These are phyloP conservation scores for Microtus pennsylvanicus DNA, from an alignment of 2,113 vertebrate species.

Conservation along the genomic window DNA sequence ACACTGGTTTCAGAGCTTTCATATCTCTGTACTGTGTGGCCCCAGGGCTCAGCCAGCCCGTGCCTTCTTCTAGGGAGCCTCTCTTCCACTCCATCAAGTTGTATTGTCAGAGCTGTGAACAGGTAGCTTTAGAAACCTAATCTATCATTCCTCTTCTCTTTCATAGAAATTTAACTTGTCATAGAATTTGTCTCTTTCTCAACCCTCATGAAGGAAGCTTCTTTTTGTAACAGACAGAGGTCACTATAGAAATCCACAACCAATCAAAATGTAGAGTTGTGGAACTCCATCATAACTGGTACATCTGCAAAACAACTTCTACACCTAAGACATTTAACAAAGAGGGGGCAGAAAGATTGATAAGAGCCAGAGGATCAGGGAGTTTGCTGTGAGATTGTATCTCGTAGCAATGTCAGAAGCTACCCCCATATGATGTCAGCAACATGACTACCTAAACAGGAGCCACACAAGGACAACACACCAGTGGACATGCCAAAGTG, in stretches of 20 bases:
- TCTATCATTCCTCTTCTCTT: not conserved
- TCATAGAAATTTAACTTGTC: too few species aligned
- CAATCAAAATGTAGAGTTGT: not conserved
- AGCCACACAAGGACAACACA: not conserved
- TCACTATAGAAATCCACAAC: not conserved
- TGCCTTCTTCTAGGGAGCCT: not conserved
- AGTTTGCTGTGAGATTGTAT: not conserved
- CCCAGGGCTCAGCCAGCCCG: not conserved
- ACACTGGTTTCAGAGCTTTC: not conserved
- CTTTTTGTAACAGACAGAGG: not conserved
- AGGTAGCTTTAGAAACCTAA: not conserved
- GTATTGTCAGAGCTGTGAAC: not conserved
- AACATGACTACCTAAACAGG: not conserved
- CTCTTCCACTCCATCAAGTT: not conserved
- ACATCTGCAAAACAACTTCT: not conserved
- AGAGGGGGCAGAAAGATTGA: not conserved
- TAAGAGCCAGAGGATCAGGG: not conserved
- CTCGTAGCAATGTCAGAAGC: not conserved
- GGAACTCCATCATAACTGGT: not conserved
- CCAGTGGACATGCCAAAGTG: not conserved
- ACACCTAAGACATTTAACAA: not conserved
- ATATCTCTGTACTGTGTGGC: not conserved
- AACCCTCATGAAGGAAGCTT: not conserved
- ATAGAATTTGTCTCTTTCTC: not conserved
- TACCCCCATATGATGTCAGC: not conserved